A percentile compares a stretch with the other conserved stretches of the same genome.
phyloP scores from a whole-genome alignment of 2,888 invertebrate species.

The Malachius bipustulatus region DNA sequence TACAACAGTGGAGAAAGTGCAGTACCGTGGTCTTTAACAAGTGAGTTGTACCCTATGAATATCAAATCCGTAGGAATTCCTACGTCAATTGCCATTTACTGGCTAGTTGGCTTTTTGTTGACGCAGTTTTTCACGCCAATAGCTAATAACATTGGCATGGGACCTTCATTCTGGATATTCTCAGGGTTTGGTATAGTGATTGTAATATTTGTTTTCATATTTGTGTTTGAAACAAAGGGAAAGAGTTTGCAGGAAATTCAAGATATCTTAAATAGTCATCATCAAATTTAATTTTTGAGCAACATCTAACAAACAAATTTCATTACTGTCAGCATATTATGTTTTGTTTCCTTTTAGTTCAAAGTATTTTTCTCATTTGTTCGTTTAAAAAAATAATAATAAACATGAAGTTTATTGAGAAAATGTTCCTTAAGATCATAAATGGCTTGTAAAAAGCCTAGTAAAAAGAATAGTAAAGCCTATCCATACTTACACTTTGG shows the following conservation, averaged over 20 bases:
- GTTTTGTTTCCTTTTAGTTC: too few species aligned
- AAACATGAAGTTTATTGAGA: too few species aligned
- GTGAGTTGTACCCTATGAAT: constrained; percentile 10
- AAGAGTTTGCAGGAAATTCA: constrained; percentile 75
- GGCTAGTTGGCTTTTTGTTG: constrained; percentile 11
- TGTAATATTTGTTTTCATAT: background rate
- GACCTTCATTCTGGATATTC: constrained; percentile 6
- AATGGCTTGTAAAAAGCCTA: too few species aligned
- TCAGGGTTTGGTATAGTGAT: background rate
- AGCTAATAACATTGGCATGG: constrained; percentile 8
- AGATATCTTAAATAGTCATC: constrained; percentile 34
- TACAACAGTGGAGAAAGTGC: constrained; percentile 11
- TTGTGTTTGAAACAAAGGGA: constrained; percentile 86
- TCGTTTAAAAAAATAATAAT: too few species aligned
- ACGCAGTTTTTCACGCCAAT: constrained; percentile 4
- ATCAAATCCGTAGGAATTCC: constrained; percentile 11
- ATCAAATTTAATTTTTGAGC: too few species aligned
- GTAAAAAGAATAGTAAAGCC: too few species aligned
- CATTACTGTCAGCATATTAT: too few species aligned
- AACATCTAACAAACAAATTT: too few species aligned
- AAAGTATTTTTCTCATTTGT: too few species aligned
- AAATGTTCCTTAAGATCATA: too few species aligned
- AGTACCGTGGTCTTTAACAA: constrained; percentile 9
- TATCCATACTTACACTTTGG: too few species aligned
- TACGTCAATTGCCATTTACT: constrained; percentile 8